phyloP scores from a whole-genome alignment of 2,797 vertebrate species.

The Danio choprae region DNA sequence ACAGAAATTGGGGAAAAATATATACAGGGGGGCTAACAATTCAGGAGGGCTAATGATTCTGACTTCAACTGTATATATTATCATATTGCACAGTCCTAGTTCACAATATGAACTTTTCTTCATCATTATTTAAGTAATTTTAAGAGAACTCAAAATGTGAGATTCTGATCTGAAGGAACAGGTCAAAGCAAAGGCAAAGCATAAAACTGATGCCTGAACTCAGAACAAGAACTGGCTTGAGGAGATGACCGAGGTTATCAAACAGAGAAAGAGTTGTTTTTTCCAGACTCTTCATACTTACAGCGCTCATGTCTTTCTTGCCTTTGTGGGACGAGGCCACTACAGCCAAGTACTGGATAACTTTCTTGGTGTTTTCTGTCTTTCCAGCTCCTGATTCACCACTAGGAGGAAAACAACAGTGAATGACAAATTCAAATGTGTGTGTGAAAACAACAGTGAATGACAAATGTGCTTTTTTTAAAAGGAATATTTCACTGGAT shows the following conservation, averaged over 20 bases:
- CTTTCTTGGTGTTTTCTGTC: slow-evolving; percentile 98
- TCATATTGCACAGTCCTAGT: too few species aligned
- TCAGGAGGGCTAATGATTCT: too few species aligned
- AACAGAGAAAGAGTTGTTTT: background rate
- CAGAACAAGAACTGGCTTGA: background rate
- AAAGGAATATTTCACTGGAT: too few species aligned
- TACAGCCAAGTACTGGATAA: slow-evolving; percentile 95
- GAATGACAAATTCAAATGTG: slow-evolving; percentile 2
- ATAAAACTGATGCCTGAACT: background rate
- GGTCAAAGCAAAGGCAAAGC: slow-evolving; percentile 5
- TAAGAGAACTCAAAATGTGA: slow-evolving; percentile 22
- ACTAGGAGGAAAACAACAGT: slow-evolving; percentile 70
- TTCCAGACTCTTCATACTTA: slow-evolving; percentile 75
- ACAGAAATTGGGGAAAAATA: too few species aligned
- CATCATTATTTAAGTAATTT: slow-evolving; percentile 15
- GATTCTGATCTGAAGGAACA: slow-evolving; percentile 5
- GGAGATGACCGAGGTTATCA: slow-evolving; percentile 15
- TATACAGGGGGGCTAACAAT: too few species aligned
- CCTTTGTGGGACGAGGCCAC: slow-evolving; percentile 95
- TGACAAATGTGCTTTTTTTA: background rate
- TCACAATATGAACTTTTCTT: background rate
- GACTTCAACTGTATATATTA: too few species aligned
- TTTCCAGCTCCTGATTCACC: slow-evolving; percentile 97
- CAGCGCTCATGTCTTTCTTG: slow-evolving; percentile 91
- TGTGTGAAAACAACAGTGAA: too few species aligned